A percentile compares a stretch with the other conserved stretches of the same genome.
phyloP scores from a whole-genome alignment of 2,113 vertebrate genomes.

The Pangasianodon gigas region DNA sequence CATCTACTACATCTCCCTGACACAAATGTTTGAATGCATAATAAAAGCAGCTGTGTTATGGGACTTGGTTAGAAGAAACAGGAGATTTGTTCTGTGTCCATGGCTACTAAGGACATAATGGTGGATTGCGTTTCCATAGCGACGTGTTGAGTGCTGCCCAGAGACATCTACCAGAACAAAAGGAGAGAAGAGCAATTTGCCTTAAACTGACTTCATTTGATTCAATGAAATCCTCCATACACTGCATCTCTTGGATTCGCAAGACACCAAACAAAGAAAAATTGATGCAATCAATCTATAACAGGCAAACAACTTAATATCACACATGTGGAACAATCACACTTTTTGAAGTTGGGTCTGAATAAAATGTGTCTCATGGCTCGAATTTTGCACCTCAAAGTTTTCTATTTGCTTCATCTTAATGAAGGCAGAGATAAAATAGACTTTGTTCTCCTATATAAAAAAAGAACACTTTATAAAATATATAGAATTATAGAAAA shows the following conservation, averaged over 20 bases:
- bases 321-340: neutral
- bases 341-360: neutral
- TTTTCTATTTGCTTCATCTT: neutral
- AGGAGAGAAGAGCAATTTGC: slow-evolving; percentile 32
- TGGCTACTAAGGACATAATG: slow-evolving; percentile 52
- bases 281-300: neutral
- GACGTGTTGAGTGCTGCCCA: slow-evolving; percentile 43
- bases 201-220: slow-evolving; percentile 33
- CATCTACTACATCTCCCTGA: neutral
- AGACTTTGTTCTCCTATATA: neutral
- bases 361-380: neutral
- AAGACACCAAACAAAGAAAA: neutral
- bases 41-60: slow-evolving; percentile 10
- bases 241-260: neutral
- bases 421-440: neutral
- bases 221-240: slow-evolving; percentile 22
- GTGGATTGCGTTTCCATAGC: slow-evolving; percentile 58
- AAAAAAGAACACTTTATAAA: neutral
- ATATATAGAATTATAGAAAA: neutral
- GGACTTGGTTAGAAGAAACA: neutral
- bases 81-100: slow-evolving; percentile 53
- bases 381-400: neutral
- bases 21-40: neutral
- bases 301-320: neutral
- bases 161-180: slow-evolving; percentile 35